These are phyloP conservation scores for Macquaria australasica DNA, from an alignment of 2,113 vertebrate genomes.

Conservation along the genomic window DNA sequence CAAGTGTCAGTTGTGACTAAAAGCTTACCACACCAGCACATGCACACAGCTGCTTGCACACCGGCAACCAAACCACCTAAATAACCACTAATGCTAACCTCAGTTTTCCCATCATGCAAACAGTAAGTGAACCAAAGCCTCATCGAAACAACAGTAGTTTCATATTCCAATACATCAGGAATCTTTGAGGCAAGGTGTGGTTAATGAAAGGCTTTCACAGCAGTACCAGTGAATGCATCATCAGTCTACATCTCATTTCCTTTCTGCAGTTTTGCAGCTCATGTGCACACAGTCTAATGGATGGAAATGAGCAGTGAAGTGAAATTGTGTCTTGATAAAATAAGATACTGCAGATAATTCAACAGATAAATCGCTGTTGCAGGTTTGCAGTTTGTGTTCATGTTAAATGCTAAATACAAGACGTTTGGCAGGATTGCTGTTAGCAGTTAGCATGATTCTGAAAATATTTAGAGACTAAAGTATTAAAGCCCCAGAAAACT, in stretches of 20 bases:
- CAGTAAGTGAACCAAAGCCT: neutral
- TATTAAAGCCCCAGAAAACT: neutral
- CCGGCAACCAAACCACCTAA: neutral
- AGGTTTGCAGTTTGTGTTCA: neutral
- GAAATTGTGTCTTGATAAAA: slow-evolving; percentile 5
- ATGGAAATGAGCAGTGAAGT: neutral
- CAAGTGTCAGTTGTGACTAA: neutral
- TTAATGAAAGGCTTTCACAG: neutral
- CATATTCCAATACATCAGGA: neutral
- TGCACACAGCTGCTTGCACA: neutral
- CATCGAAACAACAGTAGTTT: neutral
- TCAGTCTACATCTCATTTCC: slow-evolving; percentile 8
- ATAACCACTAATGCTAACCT: neutral
- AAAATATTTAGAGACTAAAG: neutral
- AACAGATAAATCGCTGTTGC: neutral
- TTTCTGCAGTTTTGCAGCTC: neutral
- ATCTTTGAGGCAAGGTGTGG: neutral
- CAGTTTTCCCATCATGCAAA: neutral
- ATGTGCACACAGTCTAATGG: neutral
- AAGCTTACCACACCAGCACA: neutral
- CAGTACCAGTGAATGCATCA: neutral
- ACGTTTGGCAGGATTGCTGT: neutral
- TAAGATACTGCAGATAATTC: neutral
- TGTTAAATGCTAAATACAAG: neutral
- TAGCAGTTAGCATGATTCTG: neutral